These are phyloP conservation scores for Pelagia noctiluca DNA, from an alignment of 30 jellyfish, hydroid and myxozoan species.

Conservation along the genomic window DNA sequence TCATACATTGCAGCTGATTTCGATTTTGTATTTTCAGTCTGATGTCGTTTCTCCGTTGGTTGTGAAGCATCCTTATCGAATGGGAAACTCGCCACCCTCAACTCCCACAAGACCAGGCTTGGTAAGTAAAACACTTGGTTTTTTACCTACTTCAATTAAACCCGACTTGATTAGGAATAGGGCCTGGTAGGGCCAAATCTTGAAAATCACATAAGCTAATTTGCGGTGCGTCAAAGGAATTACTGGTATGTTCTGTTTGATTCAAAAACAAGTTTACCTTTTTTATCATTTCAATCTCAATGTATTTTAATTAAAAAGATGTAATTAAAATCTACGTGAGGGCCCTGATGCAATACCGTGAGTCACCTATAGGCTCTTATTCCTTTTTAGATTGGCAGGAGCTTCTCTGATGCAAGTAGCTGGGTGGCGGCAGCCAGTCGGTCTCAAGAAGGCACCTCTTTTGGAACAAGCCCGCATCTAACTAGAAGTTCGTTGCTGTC, in stretches of 20 bases:
- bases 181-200: no score
- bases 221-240: no score
- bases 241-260: background rate
- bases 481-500: background rate
- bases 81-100: conserved; percentile 42
- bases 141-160: background rate
- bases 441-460: background rate
- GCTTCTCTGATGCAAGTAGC: conserved; percentile 67
- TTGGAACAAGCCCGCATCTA: background rate
- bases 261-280: background rate
- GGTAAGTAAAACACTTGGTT: background rate
- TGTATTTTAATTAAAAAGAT: no score
- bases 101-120: conserved; percentile 39
- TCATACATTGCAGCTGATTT: background rate
- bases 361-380: background rate
- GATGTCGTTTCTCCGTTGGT: conserved; percentile 58
- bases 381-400: conserved; percentile 37
- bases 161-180: no score
- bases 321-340: background rate
- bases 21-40: conserved; percentile 19
- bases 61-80: conserved; percentile 23
- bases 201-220: no score
- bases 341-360: background rate
- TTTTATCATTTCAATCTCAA: background rate
- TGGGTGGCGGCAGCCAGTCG: conserved; percentile 16